Evolutionary conservation across 1,140 invertebrate species (phyloP).

Genomic region (Batillaria attramentaria): DNA sequence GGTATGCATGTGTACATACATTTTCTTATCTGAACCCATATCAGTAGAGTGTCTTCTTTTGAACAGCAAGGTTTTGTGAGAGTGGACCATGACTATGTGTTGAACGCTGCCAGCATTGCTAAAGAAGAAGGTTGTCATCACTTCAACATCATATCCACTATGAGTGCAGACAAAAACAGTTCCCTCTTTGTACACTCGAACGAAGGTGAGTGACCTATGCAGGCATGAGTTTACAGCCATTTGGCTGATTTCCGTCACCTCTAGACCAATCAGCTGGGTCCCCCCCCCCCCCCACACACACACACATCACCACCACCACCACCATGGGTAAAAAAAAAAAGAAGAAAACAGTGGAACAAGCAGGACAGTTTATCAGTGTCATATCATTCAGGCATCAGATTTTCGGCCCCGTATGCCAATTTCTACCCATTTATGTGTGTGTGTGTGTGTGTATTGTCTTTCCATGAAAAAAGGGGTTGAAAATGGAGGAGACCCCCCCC

Average conservation of each 20-base stretch:
- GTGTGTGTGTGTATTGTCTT: not conserved
- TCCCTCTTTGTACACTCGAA: constrained; percentile 68
- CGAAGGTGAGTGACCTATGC: constrained; percentile 70
- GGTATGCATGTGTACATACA: constrained; percentile 5
- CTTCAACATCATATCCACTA: constrained; percentile 73
- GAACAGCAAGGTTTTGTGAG: constrained; percentile 74
- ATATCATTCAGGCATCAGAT: no score
- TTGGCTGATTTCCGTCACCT: no score
- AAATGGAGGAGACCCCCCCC: no score
- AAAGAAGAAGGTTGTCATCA: constrained; percentile 73
- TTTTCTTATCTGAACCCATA: constrained; percentile 13
- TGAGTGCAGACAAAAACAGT: constrained; percentile 70
- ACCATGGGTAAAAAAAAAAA: no score
- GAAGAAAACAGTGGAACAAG: no score
- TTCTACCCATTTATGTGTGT: no score
- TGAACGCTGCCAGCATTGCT: constrained; percentile 73
- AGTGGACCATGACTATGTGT: constrained; percentile 76
- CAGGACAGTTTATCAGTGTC: no score
- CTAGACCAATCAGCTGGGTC: no score
- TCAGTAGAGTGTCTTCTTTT: constrained; percentile 41
- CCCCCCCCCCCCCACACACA: no score
- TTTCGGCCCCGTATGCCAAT: no score
- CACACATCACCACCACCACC: no score
- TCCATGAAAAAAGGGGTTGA: not conserved
- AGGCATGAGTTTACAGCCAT: not conserved